These are phyloP conservation scores for Musca domestica DNA, from an alignment of 1,140 invertebrate species.

Conservation along the genomic window DNA sequence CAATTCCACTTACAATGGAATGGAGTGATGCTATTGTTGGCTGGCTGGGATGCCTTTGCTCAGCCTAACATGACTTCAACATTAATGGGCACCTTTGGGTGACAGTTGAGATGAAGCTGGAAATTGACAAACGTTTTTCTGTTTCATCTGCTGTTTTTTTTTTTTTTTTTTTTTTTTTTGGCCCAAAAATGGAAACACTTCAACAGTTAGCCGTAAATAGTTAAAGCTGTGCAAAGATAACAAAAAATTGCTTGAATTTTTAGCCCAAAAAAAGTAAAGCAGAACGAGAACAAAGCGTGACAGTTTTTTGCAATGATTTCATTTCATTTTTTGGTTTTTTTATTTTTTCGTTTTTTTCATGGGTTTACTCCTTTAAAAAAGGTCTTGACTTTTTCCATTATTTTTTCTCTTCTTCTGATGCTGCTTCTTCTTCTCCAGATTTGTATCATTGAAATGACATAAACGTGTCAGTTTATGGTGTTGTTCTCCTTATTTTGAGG, in stretches of 20 bases:
- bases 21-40: background rate
- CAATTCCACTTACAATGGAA: too few species aligned
- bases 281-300: slow-evolving; percentile 12
- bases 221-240: background rate
- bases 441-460: slow-evolving; percentile 8
- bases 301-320: background rate
- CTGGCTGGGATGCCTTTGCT: background rate
- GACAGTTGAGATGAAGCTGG: background rate
- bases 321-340: background rate
- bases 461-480: slow-evolving; percentile 16
- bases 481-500: background rate
- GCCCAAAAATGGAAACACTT: too few species aligned
- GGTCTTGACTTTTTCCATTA: background rate
- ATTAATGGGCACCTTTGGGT: slow-evolving; percentile 12
- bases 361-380: background rate
- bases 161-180: too few species aligned
- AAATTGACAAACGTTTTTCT: slow-evolving; percentile 8
- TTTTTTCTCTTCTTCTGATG: background rate
- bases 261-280: too few species aligned
- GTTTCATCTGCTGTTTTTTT: too few species aligned
- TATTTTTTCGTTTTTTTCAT: background rate
- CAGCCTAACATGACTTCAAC: background rate
- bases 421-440: background rate
- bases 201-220: background rate
- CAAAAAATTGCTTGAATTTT: slow-evolving; percentile 6